A percentile compares a stretch with the other conserved stretches of the same genome.
phyloP scores from a whole-genome alignment of 2,888 invertebrate species.

The Pyrochroa serraticornis region DNA sequence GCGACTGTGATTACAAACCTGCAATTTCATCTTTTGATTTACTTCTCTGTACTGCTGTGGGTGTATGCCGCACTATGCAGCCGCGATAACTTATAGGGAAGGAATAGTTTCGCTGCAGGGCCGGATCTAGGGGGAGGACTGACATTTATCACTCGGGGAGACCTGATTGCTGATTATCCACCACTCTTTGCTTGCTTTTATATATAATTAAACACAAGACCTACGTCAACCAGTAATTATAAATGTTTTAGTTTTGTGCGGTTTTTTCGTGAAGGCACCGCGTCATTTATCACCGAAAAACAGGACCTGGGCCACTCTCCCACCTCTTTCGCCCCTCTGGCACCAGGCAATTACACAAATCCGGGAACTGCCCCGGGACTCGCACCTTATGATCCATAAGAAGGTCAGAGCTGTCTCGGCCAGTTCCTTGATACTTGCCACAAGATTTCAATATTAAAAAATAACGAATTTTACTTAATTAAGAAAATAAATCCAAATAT shows the following conservation, averaged over 20 bases:
- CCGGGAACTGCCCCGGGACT: too few relatives aligned
- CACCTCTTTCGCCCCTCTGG: too few relatives aligned
- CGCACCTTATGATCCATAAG: too few relatives aligned
- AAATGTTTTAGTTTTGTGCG: slow-evolving; percentile 16
- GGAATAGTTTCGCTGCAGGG: slow-evolving; percentile 43
- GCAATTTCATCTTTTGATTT: slow-evolving; percentile 57
- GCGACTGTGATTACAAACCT: slow-evolving; percentile 55
- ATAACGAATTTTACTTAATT: too few relatives aligned
- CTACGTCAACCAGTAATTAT: slow-evolving; percentile 19
- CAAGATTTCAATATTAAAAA: too few relatives aligned
- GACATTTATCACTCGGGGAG: slow-evolving; percentile 35
- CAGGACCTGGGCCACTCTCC: too few relatives aligned
- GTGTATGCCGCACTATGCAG: slow-evolving; percentile 42
- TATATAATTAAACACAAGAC: slow-evolving; percentile 31
- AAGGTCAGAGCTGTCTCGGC: too few relatives aligned
- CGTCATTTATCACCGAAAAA: too few relatives aligned
- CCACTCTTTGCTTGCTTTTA: slow-evolving; percentile 25
- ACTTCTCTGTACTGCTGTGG: slow-evolving; percentile 50
- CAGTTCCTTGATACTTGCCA: too few relatives aligned
- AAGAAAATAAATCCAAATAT: too few relatives aligned
- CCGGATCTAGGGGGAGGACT: slow-evolving; percentile 43
- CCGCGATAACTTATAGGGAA: slow-evolving; percentile 41
- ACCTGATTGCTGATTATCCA: neutral
- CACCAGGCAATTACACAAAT: too few relatives aligned
- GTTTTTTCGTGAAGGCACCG: too few relatives aligned